Conservation (phyloP, 1,140 invertebrate genomes). For the Sitodiplosis mosellana region DNA sequence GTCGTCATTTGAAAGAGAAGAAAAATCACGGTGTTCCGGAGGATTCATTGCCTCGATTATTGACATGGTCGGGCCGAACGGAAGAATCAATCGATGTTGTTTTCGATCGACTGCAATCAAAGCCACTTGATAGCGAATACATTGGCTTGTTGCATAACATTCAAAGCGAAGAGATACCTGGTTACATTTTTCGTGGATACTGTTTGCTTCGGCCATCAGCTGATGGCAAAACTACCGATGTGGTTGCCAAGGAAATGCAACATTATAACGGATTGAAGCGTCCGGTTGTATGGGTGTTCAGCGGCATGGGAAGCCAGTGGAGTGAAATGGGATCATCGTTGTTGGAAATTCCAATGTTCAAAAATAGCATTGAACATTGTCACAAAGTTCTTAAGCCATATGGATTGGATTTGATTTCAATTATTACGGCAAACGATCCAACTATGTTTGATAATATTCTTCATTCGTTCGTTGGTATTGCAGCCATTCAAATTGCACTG, state of each 20-base stretch:
- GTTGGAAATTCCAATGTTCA: slow-evolving; percentile 48
- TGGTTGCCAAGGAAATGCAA: slow-evolving; percentile 27
- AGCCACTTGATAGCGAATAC: slow-evolving; percentile 34
- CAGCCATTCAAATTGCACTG: slow-evolving; percentile 70
- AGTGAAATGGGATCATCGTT: slow-evolving; percentile 52
- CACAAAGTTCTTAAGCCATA: slow-evolving; percentile 49
- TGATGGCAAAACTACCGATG: slow-evolving; percentile 24
- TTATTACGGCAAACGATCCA: slow-evolving; percentile 56
- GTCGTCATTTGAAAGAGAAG: slow-evolving; percentile 33
- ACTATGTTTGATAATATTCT: slow-evolving; percentile 63
- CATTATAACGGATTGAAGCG: slow-evolving; percentile 35
- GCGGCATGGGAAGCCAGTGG: slow-evolving; percentile 86
- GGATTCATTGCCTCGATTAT: slow-evolving; percentile 33
- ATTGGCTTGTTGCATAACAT: slow-evolving; percentile 33
- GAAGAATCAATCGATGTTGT: slow-evolving; percentile 46
- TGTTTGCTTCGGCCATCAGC: slow-evolving; percentile 28
- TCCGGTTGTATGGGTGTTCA: slow-evolving; percentile 76
- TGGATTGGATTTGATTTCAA: slow-evolving; percentile 58
- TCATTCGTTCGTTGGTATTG: slow-evolving; percentile 80
- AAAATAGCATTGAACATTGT: slow-evolving; percentile 49
- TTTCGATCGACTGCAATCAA: slow-evolving; percentile 40
- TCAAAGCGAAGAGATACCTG: slow-evolving; percentile 31
- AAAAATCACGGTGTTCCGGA: slow-evolving; percentile 28
- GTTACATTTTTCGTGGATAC: slow-evolving; percentile 38
- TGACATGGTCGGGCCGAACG: slow-evolving; percentile 33